Conservation (phyloP, 2,113 vertebrate genomes). For the Plecotus auritus region DNA sequence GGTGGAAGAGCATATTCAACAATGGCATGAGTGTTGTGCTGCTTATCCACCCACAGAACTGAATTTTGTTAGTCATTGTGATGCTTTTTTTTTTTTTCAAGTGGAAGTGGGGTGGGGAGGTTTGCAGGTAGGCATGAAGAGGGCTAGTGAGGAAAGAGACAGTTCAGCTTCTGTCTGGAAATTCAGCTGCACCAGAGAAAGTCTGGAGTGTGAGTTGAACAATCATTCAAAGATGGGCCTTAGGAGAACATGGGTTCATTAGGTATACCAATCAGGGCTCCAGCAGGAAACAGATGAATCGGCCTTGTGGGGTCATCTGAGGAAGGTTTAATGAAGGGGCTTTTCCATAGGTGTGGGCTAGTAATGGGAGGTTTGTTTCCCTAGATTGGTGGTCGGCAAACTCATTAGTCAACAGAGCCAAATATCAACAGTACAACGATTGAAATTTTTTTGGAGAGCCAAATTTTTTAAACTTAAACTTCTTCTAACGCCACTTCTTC, state of each 20-base stretch:
- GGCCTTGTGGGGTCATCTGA: background rate
- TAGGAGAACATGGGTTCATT: background rate
- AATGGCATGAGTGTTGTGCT: background rate
- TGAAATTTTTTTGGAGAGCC: too few species aligned
- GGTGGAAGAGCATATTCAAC: background rate
- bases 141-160: background rate
- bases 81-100: background rate
- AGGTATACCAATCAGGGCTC: background rate
- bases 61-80: background rate
- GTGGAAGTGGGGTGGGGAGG: background rate
- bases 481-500: too few species aligned
- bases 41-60: background rate
- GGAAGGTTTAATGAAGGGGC: background rate
- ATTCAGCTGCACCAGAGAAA: background rate
- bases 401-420: too few species aligned
- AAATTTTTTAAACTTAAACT: too few species aligned
- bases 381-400: background rate
- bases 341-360: background rate
- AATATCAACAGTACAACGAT: too few species aligned
- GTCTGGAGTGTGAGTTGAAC: background rate
- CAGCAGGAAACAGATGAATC: background rate
- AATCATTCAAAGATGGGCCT: background rate
- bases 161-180: background rate
- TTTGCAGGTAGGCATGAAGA: slow-evolving; percentile 14
- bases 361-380: background rate